Evolutionary conservation across 2,888 invertebrate species (phyloP).

Genomic region (Drosophila crucigera): DNA sequence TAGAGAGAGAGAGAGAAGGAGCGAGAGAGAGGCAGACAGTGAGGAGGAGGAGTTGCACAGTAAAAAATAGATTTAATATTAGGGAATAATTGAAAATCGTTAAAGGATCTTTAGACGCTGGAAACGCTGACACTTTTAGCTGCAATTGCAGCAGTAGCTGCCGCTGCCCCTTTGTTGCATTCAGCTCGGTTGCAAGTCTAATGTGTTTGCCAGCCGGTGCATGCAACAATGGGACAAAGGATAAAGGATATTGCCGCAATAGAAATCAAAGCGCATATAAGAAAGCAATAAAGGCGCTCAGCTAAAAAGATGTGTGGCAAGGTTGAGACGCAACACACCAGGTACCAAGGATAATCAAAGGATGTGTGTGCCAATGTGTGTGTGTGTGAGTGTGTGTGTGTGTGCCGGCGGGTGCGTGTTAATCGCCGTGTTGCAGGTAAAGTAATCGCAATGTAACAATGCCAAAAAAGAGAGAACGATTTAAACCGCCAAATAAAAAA

Average conservation of each 20-base stretch:
- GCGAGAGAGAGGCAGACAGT: accelerated
- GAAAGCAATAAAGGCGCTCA: constrained; percentile 66
- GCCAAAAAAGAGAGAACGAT: constrained; percentile 45
- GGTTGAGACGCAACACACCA: constrained; percentile 9
- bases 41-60: not conserved
- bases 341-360: constrained; percentile 25
- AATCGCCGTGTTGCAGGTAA: constrained; percentile 82
- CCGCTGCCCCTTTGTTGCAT: constrained; percentile 8
- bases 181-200: constrained; percentile 56
- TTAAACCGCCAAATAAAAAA: constrained; percentile 54
- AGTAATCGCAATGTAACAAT: constrained; percentile 80
- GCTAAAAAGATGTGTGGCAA: constrained; percentile 4
- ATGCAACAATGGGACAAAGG: constrained; percentile 75
- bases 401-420: constrained; percentile 68
- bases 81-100: constrained; percentile 39
- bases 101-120: constrained; percentile 33
- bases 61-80: constrained; percentile 32
- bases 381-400: constrained; percentile 31
- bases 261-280: constrained; percentile 76
- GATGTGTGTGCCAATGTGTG: constrained; percentile 40
- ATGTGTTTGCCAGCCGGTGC: constrained; percentile 81
- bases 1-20: not conserved
- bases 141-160: not conserved
- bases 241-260: constrained; percentile 76
- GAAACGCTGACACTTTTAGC: constrained; percentile 45